Percentiles rank a stretch among this genome's conserved stretches.
These are phyloP conservation scores for Epsilonema sp. DNA, from an alignment of 2,888 invertebrate genomes.

Conservation along the genomic window DNA sequence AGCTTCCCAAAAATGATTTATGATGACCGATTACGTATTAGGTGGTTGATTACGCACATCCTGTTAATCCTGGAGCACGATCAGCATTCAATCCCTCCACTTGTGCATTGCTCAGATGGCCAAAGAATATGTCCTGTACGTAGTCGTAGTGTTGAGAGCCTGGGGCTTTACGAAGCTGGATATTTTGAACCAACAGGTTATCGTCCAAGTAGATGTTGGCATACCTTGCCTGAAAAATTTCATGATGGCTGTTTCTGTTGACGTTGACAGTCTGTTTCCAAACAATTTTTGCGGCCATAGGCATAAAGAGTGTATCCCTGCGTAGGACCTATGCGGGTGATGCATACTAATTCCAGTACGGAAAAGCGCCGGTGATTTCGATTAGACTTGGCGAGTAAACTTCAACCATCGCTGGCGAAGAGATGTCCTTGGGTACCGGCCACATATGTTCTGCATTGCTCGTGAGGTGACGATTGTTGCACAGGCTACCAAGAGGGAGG, in stretches of 20 bases:
- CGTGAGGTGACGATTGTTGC: not conserved
- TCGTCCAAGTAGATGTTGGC: constrained; percentile 33
- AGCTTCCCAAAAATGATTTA: too few relatives aligned
- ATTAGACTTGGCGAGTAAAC: constrained; percentile 13
- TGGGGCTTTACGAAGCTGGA: constrained; percentile 47
- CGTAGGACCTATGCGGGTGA: constrained; percentile 42
- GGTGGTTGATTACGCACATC: too few relatives aligned
- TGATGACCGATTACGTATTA: too few relatives aligned
- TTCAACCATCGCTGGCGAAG: constrained; percentile 13
- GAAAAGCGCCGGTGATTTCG: constrained; percentile 37
- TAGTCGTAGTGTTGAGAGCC: constrained; percentile 56
- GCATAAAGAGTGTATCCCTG: too few relatives aligned
- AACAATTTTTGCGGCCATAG: too few relatives aligned
- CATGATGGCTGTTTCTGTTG: too few relatives aligned
- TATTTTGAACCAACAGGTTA: constrained; percentile 31
- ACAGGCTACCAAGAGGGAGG: not conserved
- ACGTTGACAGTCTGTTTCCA: too few relatives aligned
- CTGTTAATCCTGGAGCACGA: too few relatives aligned
- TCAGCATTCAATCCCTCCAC: too few relatives aligned
- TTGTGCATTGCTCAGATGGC: too few relatives aligned
- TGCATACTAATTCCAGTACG: constrained; percentile 63
- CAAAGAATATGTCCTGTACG: constrained; percentile 43
- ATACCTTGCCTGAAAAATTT: constrained; percentile 29
- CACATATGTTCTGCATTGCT: not conserved
- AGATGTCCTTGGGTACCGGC: not conserved